Evolutionary conservation across 1,140 invertebrate genomes (phyloP).

Genomic region (Archegozetes longisetosus): DNA sequence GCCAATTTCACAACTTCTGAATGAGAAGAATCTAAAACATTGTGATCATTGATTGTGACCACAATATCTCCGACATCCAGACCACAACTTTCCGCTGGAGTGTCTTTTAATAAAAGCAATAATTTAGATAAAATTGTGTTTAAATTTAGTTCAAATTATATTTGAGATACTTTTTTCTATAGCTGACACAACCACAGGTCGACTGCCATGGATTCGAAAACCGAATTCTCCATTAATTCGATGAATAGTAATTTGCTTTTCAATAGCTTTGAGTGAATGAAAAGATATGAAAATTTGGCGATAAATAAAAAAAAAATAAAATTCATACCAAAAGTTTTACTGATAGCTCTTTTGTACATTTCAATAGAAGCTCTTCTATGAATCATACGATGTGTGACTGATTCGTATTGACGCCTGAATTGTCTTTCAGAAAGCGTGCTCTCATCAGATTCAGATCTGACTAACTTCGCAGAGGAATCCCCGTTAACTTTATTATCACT

Average conservation of each 20-base stretch:
- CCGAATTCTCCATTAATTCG: constrained; percentile 81
- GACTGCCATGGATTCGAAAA: constrained; percentile 83
- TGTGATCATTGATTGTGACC: constrained; percentile 72
- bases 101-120: constrained; percentile 25
- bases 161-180: constrained; percentile 54
- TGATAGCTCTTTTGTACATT: constrained; percentile 65
- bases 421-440: constrained; percentile 58
- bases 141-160: too few species aligned
- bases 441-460: neutral
- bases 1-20: constrained; percentile 84
- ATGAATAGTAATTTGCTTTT: constrained; percentile 45
- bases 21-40: constrained; percentile 76
- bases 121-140: too few species aligned
- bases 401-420: constrained; percentile 67
- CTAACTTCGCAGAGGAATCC: neutral
- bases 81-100: constrained; percentile 68
- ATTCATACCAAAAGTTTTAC: constrained; percentile 62
- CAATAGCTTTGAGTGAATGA: constrained; percentile 14
- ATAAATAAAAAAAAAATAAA: constrained; percentile 1
- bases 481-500: neutral
- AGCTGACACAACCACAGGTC: constrained; percentile 83
- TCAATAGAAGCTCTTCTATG: constrained; percentile 75
- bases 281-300: neutral
- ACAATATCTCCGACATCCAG: constrained; percentile 89
- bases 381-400: constrained; percentile 68